Base-by-base conservation (phyloP, 2,113 vertebrate species). In the Myiagra hebetior region DNA sequence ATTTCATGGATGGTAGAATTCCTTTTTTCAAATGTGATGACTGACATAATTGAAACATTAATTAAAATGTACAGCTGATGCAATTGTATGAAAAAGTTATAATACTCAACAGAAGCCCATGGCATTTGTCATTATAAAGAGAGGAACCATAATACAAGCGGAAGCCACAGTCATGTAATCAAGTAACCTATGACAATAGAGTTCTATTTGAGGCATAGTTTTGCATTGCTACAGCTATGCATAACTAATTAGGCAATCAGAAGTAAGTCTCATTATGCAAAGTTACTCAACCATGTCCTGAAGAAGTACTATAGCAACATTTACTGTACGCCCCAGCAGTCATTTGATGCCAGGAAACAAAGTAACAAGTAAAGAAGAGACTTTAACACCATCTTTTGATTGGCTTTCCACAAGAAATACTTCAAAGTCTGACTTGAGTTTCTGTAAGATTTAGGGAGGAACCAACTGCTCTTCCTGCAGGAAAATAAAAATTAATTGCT, bases 161-260 rank as follows among this genome's bases (percentile, higher is more conserved):
- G 91, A 87, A 92, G 65, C 44, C 52, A 70, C 8, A 75, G n/a
- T 35, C 80, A 41, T 64, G 62, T 88, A 96, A 97, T 94, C 93
- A 90, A 95, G 84, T 87, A 96, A 94, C 75, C 50, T 65, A 39
- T 73, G 78, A 95, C 91, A 94, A 96, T 62, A 69, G 74, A 68
- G 75, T 95, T 97, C 96, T 91, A 78, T 92, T 96, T 93, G 68
- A 90, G 85, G 89, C 87, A 93, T 35, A 70, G 63, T 86, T 96
- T 93, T 93, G 84, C 92, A 87, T 90, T 81, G 53, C 70, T 96
- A 72, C 81, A 89, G 76, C 60, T 85, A 85, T 68, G 70, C 78
- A 94, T 94, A 96, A 93, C 90, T 97, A 96, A 97, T 96, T 81
- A 96, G 92, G 85, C 76, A 94, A 97, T 93, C 91, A 93, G 81